Conservation (phyloP, 1,140 invertebrate species). For the Papilio polyxenes region DNA sequence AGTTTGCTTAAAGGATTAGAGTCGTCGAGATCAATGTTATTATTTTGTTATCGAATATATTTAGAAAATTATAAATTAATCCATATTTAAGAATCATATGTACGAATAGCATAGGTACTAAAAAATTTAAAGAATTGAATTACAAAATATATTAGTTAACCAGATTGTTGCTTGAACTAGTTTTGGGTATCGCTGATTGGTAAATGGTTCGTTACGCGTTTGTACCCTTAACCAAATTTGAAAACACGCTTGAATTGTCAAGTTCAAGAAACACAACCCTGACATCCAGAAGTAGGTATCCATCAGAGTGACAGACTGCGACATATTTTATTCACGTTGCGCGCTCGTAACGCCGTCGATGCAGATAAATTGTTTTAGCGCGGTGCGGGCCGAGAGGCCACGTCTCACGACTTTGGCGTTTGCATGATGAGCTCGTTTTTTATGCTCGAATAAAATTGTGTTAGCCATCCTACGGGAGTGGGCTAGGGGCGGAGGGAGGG, state of each 20-base stretch:
- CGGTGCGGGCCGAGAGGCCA: conserved; percentile 62
- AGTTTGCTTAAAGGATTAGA: neutral
- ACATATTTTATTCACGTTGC: conserved; percentile 79
- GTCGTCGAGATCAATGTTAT: neutral
- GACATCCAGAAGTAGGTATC: conserved; percentile 53
- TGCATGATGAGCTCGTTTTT: conserved; percentile 80
- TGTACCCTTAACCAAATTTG: neutral
- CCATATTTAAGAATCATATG: no score
- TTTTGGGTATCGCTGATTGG: no score
- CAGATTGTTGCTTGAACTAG: no score
- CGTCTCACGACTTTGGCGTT: conserved; percentile 75
- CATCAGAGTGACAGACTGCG: conserved; percentile 71
- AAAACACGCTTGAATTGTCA: neutral
- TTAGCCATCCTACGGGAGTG: conserved; percentile 58
- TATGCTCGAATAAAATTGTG: conserved; percentile 80
- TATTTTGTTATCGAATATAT: neutral
- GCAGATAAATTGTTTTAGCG: conserved; percentile 80
- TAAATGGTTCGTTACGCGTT: neutral
- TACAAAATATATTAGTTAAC: no score
- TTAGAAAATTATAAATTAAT: neutral
- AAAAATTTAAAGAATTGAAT: no score
- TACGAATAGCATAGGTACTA: no score
- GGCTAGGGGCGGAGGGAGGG: conserved; percentile 41
- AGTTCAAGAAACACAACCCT: conserved; percentile 37
- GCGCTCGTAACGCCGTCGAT: conserved; percentile 77